Base-by-base conservation (phyloP, 2,888 invertebrate species). In the Polietes domitor region DNA sequence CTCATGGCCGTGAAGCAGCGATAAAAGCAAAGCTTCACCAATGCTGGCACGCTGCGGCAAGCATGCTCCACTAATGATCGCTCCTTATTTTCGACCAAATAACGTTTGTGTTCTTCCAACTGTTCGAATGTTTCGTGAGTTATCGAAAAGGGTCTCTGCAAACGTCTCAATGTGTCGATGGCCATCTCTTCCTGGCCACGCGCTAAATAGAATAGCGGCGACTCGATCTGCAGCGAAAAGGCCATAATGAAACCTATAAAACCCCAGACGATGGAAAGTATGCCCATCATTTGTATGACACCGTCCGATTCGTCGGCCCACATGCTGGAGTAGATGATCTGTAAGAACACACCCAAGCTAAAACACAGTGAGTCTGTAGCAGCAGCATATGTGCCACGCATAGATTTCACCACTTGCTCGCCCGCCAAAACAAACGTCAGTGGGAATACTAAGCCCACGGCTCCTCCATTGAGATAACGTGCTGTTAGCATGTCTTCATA, bases 401-500 rank as follows among this genome's bases (percentile, higher is more conserved):
- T 75, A 10, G 80, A 79, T 0, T 87, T 85, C 1, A 87, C 85
- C 0, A 88, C 37, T 6, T 89, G 83, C 70, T 91, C 91, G 1
- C 91, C 92, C 5, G 79, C 82, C 15, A 91, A 75, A 0, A 90
- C 87, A 65, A 92, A 47, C 1, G 89, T 83, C 1, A 90, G 88
- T 0, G 89, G 89, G 28, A 92, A 87, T 0, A 86, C 83, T 41
- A 91, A 65, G 2, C 91, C 91, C 74, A 90, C 88, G 17, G 87
- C 92, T 9, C 88, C 87, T 1, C 91, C 91, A 78, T 92, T 89
- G 3, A 91, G 50, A 32, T 91, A 91, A 10, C 90, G 87, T 12
- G 86, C 85, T 0, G 87, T 86, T 0, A 88, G 76, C 2, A 87
- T 21, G 2, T 86, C 87, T 0, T 58, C 0, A 19, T 86, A 86